These are phyloP conservation scores for Phaetusa simplex DNA, from an alignment of 2,113 vertebrate genomes.

Conservation along the genomic window DNA sequence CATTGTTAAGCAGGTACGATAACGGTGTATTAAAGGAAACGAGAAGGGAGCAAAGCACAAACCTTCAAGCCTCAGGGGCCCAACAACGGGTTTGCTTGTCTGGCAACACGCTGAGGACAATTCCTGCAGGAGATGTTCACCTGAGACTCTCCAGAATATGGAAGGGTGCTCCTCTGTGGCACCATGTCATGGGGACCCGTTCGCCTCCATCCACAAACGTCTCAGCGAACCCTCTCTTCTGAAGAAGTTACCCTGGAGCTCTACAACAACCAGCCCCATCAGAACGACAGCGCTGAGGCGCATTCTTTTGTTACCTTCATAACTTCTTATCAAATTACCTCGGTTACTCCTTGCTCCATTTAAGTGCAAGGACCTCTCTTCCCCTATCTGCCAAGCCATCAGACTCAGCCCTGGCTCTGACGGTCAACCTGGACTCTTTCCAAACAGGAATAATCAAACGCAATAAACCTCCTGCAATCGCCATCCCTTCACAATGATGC, in stretches of 20 bases:
- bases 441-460: neutral
- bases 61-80: neutral
- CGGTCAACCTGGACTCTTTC: neutral
- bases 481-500: neutral
- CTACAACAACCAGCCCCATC: neutral
- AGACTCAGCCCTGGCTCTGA: neutral
- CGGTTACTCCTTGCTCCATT: neutral
- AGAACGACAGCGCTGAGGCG: rapidly evolving
- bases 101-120: neutral
- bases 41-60: neutral
- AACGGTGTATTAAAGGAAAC: neutral
- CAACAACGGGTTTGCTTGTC: neutral
- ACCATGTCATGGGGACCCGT: neutral
- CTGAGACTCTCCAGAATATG: neutral
- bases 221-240: neutral
- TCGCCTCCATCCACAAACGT: neutral
- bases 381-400: neutral
- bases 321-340: neutral
- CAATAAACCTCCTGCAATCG: neutral
- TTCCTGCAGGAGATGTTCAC: neutral
- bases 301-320: neutral
- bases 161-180: neutral
- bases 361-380: neutral
- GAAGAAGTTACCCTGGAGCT: neutral
- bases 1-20: rapidly evolving